A percentile compares a stretch with the other conserved stretches of the same genome.
Evolutionary conservation across 1,140 invertebrate genomes (phyloP).

Genomic region (Halictus rubicundus): DNA sequence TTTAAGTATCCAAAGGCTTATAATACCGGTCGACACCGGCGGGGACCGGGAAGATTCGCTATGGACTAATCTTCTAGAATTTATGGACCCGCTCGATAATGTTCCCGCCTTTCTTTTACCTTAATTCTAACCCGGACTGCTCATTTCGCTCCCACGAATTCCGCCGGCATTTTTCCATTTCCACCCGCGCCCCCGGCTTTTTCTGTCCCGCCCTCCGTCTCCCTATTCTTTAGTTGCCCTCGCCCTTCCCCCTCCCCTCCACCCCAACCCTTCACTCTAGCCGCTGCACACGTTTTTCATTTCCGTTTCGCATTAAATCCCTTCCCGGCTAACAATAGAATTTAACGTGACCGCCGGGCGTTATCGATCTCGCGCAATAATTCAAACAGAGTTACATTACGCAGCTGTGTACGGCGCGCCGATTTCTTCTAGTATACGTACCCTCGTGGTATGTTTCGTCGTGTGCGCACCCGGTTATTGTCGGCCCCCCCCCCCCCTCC

Average conservation of each 20-base stretch:
- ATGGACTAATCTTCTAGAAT: slow-evolving; percentile 70
- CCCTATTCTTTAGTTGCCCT: too few species aligned
- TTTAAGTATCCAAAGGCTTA: slow-evolving; percentile 52
- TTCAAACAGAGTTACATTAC: slow-evolving; percentile 18
- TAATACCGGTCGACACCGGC: slow-evolving; percentile 29
- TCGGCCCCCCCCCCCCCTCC: not conserved
- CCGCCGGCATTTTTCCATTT: slow-evolving; percentile 60
- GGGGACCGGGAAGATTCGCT: slow-evolving; percentile 51
- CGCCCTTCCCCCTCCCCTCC: too few species aligned
- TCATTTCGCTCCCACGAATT: slow-evolving; percentile 55
- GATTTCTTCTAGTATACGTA: too few species aligned
- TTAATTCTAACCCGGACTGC: slow-evolving; percentile 65
- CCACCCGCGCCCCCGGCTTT: slow-evolving; percentile 21
- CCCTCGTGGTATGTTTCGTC: too few species aligned
- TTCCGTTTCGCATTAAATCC: slow-evolving; percentile 61
- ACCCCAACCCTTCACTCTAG: not conserved
- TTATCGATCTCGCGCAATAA: slow-evolving; percentile 59
- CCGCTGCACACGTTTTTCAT: slow-evolving; percentile 43
- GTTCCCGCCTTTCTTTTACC: slow-evolving; percentile 70
- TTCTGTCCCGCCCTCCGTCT: not conserved
- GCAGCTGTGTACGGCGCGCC: too few species aligned
- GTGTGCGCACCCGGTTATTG: too few species aligned
- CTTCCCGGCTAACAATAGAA: slow-evolving; percentile 56
- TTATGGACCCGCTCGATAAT: slow-evolving; percentile 71
- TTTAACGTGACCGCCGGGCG: slow-evolving; percentile 54